A percentile compares a stretch with the other conserved stretches of the same genome.
Evolutionary conservation across 2,888 invertebrate genomes (phyloP).

Genomic region (Noctua pronuba): DNA sequence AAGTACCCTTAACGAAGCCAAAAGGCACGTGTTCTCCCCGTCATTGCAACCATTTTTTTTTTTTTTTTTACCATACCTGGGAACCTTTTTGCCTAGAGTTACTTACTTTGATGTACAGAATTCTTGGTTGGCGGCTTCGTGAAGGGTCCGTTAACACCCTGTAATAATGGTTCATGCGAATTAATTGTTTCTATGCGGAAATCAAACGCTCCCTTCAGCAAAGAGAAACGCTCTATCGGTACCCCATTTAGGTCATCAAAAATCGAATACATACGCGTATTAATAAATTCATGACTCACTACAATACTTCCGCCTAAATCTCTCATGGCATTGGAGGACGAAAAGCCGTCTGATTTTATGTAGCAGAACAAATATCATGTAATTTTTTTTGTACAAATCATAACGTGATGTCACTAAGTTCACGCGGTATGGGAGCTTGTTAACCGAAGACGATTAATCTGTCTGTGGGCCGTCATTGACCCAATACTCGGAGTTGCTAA

Average conservation of each 20-base stretch:
- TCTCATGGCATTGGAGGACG: constrained; percentile 31
- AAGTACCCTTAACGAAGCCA: too few relatives aligned
- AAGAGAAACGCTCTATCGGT: constrained; percentile 23
- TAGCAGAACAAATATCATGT: constrained; percentile 42
- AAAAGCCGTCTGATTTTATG: constrained; percentile 30
- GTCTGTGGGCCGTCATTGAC: constrained; percentile 63
- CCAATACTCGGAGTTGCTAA: constrained; percentile 52
- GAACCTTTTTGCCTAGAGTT: too few relatives aligned
- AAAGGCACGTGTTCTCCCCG: too few relatives aligned
- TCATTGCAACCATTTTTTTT: too few relatives aligned
- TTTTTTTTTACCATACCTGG: too few relatives aligned
- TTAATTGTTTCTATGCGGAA: constrained; percentile 32
- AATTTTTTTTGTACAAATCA: constrained; percentile 38
- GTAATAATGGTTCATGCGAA: neutral
- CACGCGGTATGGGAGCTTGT: constrained; percentile 34
- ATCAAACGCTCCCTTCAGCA: constrained; percentile 1
- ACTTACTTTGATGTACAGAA: too few relatives aligned
- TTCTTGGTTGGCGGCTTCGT: too few relatives aligned
- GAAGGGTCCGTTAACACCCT: too few relatives aligned
- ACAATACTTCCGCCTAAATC: constrained; percentile 29
- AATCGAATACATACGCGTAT: constrained; percentile 36
- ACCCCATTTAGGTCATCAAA: constrained; percentile 40
- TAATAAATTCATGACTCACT: constrained; percentile 52
- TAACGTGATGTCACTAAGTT: constrained; percentile 44
- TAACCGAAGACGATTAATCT: constrained; percentile 54